Percentiles rank a stretch among this genome's conserved stretches.
Conservation (phyloP, 2,888 invertebrate species). For the Trichogramma evanescens region DNA sequence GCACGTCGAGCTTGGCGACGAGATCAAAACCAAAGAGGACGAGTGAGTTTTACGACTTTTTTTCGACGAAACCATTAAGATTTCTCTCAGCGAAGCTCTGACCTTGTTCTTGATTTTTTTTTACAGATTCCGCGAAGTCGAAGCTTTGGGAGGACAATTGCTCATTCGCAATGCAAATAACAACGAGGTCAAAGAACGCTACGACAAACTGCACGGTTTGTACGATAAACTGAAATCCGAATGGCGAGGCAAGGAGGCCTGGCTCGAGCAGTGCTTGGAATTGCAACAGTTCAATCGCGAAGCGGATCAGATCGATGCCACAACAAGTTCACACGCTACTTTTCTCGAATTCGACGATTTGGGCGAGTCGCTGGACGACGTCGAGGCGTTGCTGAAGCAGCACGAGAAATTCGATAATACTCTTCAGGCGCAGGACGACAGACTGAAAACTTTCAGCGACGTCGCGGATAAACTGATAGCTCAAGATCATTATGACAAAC, state of each 20-base stretch:
- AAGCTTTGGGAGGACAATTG: conserved; percentile 70
- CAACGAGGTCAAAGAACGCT: conserved; percentile 67
- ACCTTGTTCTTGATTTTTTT: conserved; percentile 7
- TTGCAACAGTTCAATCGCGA: conserved; percentile 90
- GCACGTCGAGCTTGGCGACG: conserved; percentile 84
- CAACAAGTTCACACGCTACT: conserved; percentile 88
- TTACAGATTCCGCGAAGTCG: conserved; percentile 68
- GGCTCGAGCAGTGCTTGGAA: conserved; percentile 80
- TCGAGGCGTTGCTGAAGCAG: conserved; percentile 84
- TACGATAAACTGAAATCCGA: conserved; percentile 63
- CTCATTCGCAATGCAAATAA: conserved; percentile 67
- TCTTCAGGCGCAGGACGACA: conserved; percentile 85
- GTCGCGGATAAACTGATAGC: conserved; percentile 74
- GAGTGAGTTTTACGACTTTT: conserved; percentile 56
- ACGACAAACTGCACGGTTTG: conserved; percentile 67
- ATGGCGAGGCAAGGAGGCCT: conserved; percentile 79
- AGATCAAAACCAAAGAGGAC: conserved; percentile 82
- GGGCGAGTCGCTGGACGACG: conserved; percentile 83
- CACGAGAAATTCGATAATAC: conserved; percentile 92
- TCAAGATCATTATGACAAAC: conserved; percentile 71
- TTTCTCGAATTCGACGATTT: conserved; percentile 82
- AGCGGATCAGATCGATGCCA: conserved; percentile 94
- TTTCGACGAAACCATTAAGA: not conserved
- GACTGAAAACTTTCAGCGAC: conserved; percentile 74
- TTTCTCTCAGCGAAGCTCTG: not conserved